Evolutionary conservation across 2,113 vertebrate species (phyloP).

Genomic region (Aegithalos caudatus): DNA sequence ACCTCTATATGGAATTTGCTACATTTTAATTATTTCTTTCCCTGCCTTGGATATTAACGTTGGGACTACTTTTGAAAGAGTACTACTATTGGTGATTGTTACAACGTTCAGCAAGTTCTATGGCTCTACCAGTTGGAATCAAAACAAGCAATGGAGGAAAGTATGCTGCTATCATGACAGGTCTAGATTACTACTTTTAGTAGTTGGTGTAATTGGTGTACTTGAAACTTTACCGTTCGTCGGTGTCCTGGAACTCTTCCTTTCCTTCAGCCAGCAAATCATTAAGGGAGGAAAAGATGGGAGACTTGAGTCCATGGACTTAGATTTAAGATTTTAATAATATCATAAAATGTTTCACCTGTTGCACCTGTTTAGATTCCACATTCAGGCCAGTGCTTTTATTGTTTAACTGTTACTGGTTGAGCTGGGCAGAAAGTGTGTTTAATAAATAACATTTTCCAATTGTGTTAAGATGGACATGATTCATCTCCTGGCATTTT

Average conservation of each 20-base stretch:
- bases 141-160: constrained; percentile 38
- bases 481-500: not conserved
- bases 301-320: not conserved
- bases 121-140: constrained; percentile 54
- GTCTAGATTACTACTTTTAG: not conserved
- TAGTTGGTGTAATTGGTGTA: not conserved
- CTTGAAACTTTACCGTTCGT: not conserved
- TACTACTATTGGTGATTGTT: constrained; percentile 51
- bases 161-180: not conserved
- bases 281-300: not conserved
- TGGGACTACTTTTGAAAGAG: constrained; percentile 64
- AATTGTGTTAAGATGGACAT: not conserved
- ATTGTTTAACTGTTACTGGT: not conserved
- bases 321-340: not conserved
- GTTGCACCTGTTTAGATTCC: not conserved
- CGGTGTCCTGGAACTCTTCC: not conserved
- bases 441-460: not conserved
- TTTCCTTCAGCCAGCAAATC: not conserved
- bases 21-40: constrained; percentile 71
- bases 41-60: constrained; percentile 61
- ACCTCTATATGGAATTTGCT: constrained; percentile 10
- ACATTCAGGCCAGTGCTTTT: not conserved
- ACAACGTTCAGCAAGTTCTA: constrained; percentile 25
- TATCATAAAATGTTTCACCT: not conserved
- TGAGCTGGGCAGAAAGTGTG: not conserved